Evolutionary conservation across 2,888 invertebrate genomes (phyloP), one percentile per base, ranked within the genome.

Genomic region (Cephus pygmeus): DNA sequence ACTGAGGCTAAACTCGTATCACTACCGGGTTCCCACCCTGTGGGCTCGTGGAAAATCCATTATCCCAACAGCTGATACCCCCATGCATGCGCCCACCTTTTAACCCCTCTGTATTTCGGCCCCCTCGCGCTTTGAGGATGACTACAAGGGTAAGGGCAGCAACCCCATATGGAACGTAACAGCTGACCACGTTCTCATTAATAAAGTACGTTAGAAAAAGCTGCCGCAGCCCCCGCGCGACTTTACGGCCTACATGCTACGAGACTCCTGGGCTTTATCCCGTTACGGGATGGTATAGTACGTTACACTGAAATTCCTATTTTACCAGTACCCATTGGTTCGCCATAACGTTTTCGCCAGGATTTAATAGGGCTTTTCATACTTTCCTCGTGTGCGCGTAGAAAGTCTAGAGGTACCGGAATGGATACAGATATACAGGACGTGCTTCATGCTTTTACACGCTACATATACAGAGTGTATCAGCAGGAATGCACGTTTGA

Each of bases 121-220:
- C 23, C 56, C 34, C 76, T 78, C 77, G 71, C 34, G 68, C 69
- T 12, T 34, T 75, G 73, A 76, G 80, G 77, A 77, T 75, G 68
- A n/a, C 77, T 76, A 71, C 76, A 75, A 82, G 79, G 82, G 79
- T 75, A 56, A 78, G 76, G 80, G 75, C 79, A 78, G 77, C 84
- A 82, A 83, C 84, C 85, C 88, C 87, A 85, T 86, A 88, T 88
- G 84, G 83, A 81, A 76, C 77, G 84, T 80, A 89, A 90, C 90
- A 90, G 90, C 90, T 91, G 90, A 91, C 90, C 86, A 83, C 83
- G 83, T 84, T 85, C 90, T 90, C 91, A 89, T 90, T 91, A 91
- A 90, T 89, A 90, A 90, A 88, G 86, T 90, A 89, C 90, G 90
- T 91, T 91, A 88, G 84, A 78, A 84, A 71, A 82, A 81, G 79